Conservation (phyloP, 2,888 invertebrate genomes). For the Torymus tubicola region DNA sequence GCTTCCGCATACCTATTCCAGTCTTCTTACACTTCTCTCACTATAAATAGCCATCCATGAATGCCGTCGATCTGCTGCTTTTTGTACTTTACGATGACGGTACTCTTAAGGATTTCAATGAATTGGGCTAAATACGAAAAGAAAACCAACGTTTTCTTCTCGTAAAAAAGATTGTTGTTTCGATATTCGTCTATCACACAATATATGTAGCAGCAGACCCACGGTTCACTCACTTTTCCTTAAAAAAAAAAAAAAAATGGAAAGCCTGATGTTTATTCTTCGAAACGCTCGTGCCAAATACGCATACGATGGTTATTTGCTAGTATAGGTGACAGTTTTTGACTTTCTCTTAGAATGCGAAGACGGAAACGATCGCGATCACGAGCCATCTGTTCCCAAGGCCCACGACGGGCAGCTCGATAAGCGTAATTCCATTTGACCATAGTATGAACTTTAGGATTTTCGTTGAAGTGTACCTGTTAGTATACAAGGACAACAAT, state of each 20-base stretch:
- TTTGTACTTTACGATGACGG: constrained; percentile 27
- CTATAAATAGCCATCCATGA: constrained; percentile 22
- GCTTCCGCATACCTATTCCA: constrained; percentile 9
- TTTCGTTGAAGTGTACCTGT: constrained; percentile 78
- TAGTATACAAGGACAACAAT: constrained; percentile 51
- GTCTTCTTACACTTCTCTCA: constrained; percentile 26
- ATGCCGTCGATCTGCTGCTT: neutral
- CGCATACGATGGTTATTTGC: constrained; percentile 76
- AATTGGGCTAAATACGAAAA: neutral
- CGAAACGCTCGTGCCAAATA: constrained; percentile 76
- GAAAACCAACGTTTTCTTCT: too few relatives aligned
- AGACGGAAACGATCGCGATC: constrained; percentile 78
- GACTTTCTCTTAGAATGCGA: constrained; percentile 73
- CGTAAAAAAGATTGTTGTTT: too few relatives aligned
- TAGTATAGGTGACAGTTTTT: too few relatives aligned
- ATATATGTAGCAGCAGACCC: constrained; percentile 3
- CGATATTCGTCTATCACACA: constrained; percentile 1
- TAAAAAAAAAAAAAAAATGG: constrained; percentile 3
- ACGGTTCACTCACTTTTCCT: neutral
- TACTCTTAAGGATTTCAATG: neutral
- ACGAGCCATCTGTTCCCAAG: constrained; percentile 79
- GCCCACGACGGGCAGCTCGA: constrained; percentile 78
- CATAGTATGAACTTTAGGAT: constrained; percentile 77
- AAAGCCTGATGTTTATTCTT: constrained; percentile 22
- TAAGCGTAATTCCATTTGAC: constrained; percentile 79